Evolutionary conservation across 2,888 invertebrate species (phyloP).

Genomic region (Pogonocherus hispidulus): DNA sequence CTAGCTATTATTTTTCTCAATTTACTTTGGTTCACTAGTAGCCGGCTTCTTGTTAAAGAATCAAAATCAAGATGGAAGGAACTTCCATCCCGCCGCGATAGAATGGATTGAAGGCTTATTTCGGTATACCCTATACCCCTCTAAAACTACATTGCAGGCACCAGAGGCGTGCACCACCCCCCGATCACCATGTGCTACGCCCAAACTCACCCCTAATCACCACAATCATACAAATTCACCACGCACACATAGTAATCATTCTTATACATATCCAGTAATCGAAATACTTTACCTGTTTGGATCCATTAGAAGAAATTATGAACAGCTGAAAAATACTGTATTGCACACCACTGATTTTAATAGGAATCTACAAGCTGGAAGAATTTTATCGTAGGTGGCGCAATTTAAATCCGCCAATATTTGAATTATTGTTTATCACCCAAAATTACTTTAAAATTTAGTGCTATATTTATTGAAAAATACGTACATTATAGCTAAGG

Average conservation of each 20-base stretch:
- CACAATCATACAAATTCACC: neutral
- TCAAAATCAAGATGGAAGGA: constrained; percentile 85
- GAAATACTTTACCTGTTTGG: constrained; percentile 36
- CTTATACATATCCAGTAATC: constrained; percentile 1
- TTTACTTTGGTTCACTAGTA: constrained; percentile 71
- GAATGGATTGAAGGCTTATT: constrained; percentile 69
- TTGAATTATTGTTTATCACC: constrained; percentile 3
- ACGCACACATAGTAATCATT: neutral
- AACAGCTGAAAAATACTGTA: constrained; percentile 24
- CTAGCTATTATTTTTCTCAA: constrained; percentile 52
- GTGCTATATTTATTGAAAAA: no score
- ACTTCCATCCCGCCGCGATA: constrained; percentile 77
- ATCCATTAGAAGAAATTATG: constrained; percentile 17
- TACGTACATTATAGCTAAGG: no score
- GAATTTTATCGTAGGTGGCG: constrained; percentile 11
- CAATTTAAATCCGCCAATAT: constrained; percentile 14
- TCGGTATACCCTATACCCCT: constrained; percentile 70
- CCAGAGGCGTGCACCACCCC: constrained; percentile 67
- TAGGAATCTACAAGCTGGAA: constrained; percentile 37
- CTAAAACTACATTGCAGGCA: constrained; percentile 72
- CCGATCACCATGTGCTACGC: constrained; percentile 43
- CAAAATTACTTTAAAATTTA: no score
- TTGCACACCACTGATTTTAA: constrained; percentile 47
- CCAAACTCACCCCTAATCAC: constrained; percentile 4
- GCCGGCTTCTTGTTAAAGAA: constrained; percentile 80